Evolutionary conservation across 2,888 invertebrate species (phyloP).

Genomic region (Palloptera scutellata): DNA sequence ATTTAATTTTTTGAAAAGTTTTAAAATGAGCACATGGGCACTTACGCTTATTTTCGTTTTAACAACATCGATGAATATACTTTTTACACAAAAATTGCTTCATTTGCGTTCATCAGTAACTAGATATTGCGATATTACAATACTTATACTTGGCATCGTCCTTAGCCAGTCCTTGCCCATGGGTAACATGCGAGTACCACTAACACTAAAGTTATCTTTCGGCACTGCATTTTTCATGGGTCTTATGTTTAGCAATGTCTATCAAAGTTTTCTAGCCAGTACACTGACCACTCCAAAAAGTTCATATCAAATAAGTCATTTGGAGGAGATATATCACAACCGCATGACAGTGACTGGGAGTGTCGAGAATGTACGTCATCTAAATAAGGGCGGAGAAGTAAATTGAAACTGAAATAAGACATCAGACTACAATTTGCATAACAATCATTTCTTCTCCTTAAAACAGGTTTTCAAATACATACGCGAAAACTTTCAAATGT

Average conservation of each 20-base stretch:
- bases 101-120: slow-evolving; percentile 29
- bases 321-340: slow-evolving; percentile 50
- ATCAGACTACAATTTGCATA: not conserved
- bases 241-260: slow-evolving; percentile 56
- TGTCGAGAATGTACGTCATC: slow-evolving; percentile 55
- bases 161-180: slow-evolving; percentile 45
- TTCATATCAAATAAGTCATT: slow-evolving; percentile 52
- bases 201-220: slow-evolving; percentile 44
- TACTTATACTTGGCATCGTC: slow-evolving; percentile 46
- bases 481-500: slow-evolving; percentile 56
- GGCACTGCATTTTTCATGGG: slow-evolving; percentile 46
- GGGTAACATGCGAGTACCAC: slow-evolving; percentile 31
- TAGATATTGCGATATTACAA: slow-evolving; percentile 40
- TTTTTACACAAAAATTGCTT: slow-evolving; percentile 40
- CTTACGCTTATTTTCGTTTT: slow-evolving; percentile 45
- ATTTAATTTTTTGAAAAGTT: slow-evolving; percentile 55
- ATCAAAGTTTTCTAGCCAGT: slow-evolving; percentile 60
- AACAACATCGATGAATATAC: slow-evolving; percentile 42
- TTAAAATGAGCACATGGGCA: slow-evolving; percentile 43
- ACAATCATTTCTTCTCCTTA: not conserved
- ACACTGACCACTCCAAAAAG: slow-evolving; percentile 58
- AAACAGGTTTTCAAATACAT: slow-evolving; percentile 55
- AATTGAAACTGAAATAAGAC: not conserved
- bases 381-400: slow-evolving; percentile 58
- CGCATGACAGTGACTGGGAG: slow-evolving; percentile 56